Base-by-base conservation (phyloP, 2,888 invertebrate species). In the Spialia ferax region DNA sequence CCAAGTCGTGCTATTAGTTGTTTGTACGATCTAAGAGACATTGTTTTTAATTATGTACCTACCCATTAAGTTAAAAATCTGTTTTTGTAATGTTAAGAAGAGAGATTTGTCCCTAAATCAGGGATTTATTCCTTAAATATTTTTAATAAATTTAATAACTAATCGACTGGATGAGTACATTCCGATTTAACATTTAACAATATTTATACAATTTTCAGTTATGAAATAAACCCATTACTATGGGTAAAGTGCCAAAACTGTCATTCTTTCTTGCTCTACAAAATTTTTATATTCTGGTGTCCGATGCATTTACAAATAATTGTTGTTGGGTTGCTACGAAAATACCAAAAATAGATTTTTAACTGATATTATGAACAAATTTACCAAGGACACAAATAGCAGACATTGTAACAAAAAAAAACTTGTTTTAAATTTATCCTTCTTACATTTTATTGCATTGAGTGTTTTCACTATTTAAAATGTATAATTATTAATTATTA, bases 381-480 rank as follows among this genome's bases (percentile, higher is more conserved):
- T 10, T 50, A 63, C 13, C 42, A 61, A 61, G 26, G 55, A 70
- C 63, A 73, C 75, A 70, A 70, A 73, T 72, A 71, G 72, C 71
- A 61, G 64, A 67, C 61, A 70, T 69, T 68, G 57, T 67, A 69
- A 63, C 71, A 54, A 71, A 63, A 71, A 45, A 60, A 73, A 71
- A 74, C 15, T 48, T 61, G 18, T 61, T 67, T 69, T 72, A 22
- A 66, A 66, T 63, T 38, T 69, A 61, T 77, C 74, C 74, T 72
- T 74, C 67, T 70, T 71, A 73, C 45, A 67, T 61, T 11, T 38
- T 38, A n/a, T 38, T 73, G 69, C 73, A 74, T 74, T 71, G 71
- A 72, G 74, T 82, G 79, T 85, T 81, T 78, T 84, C 79, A 81
- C 80, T 78, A 79, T 77, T 80, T 81, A 71, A 75, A 78, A 73